These are phyloP conservation scores for Malacosoma neustria DNA, from an alignment of 2,888 invertebrate genomes.

Conservation along the genomic window DNA sequence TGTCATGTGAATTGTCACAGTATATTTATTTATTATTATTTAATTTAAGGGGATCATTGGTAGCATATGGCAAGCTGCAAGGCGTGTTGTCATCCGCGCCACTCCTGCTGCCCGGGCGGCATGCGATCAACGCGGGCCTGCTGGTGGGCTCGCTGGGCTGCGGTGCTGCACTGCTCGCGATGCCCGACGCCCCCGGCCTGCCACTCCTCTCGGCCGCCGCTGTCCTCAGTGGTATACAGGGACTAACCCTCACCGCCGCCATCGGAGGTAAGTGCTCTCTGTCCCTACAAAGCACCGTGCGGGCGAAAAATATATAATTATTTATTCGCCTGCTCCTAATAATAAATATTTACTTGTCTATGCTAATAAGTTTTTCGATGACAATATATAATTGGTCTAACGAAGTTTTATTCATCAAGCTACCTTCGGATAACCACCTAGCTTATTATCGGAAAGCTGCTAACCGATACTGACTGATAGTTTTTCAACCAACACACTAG, in stretches of 20 bases:
- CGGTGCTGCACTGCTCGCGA: constrained; percentile 78
- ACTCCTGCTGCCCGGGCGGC: constrained; percentile 86
- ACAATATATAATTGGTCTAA: no score
- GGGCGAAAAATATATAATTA: no score
- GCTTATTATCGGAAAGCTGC: no score
- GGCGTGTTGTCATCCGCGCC: constrained; percentile 87
- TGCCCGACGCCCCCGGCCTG: constrained; percentile 79
- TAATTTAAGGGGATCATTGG: constrained; percentile 90
- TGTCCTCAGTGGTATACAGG: constrained; percentile 85
- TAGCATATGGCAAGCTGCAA: constrained; percentile 94
- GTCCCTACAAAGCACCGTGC: neutral
- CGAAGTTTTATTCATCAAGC: no score
- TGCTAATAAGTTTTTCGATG: no score
- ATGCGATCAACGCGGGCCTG: constrained; percentile 82
- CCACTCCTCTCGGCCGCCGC: constrained; percentile 85
- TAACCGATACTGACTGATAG: no score
- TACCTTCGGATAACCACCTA: no score
- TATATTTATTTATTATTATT: no score
- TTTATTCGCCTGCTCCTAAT: no score
- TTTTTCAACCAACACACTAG: no score
- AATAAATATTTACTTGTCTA: no score
- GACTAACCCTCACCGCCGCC: constrained; percentile 89
- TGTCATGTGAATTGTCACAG: no score
- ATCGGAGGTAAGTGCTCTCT: constrained; percentile 81
- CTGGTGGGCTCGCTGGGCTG: constrained; percentile 82